These are phyloP conservation scores for Anguilla megastoma DNA, from an alignment of 2,797 vertebrate genomes.

Conservation along the genomic window DNA sequence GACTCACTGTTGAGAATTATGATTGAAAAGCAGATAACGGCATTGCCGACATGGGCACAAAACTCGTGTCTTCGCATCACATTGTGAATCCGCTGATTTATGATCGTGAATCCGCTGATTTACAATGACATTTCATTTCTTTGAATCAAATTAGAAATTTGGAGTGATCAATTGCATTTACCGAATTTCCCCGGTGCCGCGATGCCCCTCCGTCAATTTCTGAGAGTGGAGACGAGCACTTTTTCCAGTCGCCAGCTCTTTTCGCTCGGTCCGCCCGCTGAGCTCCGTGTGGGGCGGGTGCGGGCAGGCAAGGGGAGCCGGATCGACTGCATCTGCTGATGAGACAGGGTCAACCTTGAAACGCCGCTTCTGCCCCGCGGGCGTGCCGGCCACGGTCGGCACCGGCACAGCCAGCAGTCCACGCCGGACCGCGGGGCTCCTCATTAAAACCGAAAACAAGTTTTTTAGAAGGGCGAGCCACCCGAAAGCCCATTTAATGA, in stretches of 20 bases:
- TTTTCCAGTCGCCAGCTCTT: neutral
- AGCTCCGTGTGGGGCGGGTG: neutral
- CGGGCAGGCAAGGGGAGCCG: neutral
- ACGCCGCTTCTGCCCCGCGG: neutral
- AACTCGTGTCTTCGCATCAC: neutral
- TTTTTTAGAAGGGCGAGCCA: neutral
- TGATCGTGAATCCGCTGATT: neutral
- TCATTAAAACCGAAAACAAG: neutral
- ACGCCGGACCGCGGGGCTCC: neutral
- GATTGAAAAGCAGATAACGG: neutral
- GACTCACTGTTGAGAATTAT: neutral
- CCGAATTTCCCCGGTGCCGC: too few species aligned
- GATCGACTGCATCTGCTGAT: neutral
- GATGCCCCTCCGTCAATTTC: neutral
- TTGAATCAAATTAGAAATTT: neutral
- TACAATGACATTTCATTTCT: neutral
- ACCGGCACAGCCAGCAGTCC: neutral
- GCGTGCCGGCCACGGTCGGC: neutral
- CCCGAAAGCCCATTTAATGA: neutral
- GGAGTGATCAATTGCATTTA: neutral
- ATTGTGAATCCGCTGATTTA: neutral
- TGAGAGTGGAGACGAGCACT: neutral
- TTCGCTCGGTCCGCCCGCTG: neutral
- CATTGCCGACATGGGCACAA: neutral
- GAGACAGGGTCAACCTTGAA: slow-evolving; percentile 4